These are phyloP conservation scores for Diprion similis DNA, from an alignment of 1,140 invertebrate genomes.

Conservation along the genomic window DNA sequence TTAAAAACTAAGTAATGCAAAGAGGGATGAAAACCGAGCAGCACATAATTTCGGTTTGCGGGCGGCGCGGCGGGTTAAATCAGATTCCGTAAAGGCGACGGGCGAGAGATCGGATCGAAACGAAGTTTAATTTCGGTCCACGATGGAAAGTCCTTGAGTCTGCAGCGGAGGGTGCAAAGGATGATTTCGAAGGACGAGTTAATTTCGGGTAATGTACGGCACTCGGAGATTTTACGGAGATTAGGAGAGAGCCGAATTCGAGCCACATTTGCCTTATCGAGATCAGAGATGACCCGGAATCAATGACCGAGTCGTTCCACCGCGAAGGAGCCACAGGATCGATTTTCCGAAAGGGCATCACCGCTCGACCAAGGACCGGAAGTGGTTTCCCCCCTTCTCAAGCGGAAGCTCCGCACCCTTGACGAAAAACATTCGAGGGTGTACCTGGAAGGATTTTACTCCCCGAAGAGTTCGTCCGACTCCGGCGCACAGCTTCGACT, in stretches of 20 bases:
- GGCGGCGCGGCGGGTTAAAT: too few relatives aligned
- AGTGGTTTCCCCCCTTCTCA: neutral
- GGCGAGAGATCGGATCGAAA: neutral
- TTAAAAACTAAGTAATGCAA: too few relatives aligned
- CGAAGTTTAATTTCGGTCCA: neutral
- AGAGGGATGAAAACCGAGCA: too few relatives aligned
- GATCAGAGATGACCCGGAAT: constrained; percentile 7
- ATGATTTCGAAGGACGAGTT: constrained; percentile 2
- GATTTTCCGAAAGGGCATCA: neutral
- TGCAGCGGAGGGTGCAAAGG: neutral
- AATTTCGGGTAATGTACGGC: constrained; percentile 7
- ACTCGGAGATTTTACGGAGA: neutral
- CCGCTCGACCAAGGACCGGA: neutral
- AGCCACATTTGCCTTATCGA: neutral
- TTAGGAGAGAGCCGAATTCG: neutral
- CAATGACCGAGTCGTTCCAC: neutral
- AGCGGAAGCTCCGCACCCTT: neutral
- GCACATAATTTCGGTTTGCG: too few relatives aligned
- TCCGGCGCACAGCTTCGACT: neutral
- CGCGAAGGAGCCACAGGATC: neutral
- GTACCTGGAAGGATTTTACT: too few relatives aligned
- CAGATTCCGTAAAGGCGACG: too few relatives aligned
- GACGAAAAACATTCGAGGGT: neutral
- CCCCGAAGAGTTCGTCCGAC: too few relatives aligned
- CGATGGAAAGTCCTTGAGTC: neutral